These are phyloP conservation scores for Sinocyclocheilus grahami DNA, from an alignment of 2,113 vertebrate genomes.

Conservation along the genomic window DNA sequence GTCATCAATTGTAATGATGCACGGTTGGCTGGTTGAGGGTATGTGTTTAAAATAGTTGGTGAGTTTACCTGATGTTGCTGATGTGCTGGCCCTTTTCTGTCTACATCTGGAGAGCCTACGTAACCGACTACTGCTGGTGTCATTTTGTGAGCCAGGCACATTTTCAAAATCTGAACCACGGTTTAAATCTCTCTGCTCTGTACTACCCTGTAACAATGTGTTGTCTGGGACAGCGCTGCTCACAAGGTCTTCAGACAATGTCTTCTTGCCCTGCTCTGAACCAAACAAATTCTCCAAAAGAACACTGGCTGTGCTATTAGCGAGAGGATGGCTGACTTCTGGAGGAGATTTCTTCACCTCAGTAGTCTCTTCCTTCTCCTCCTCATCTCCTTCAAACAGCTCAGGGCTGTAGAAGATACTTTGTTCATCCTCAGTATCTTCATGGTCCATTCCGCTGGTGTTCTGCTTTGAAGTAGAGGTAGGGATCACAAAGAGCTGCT, in stretches of 20 bases:
- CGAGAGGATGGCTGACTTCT: background rate
- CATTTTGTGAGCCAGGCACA: background rate
- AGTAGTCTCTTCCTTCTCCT: background rate
- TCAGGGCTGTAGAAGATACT: slow-evolving; percentile 87
- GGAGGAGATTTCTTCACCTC: background rate
- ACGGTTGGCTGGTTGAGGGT: slow-evolving; percentile 29
- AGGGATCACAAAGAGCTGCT: background rate
- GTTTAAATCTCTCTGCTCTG: slow-evolving; percentile 37
- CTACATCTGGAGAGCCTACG: slow-evolving; percentile 79
- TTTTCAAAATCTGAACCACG: background rate
- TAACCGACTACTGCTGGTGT: slow-evolving; percentile 45
- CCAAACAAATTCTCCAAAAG: slow-evolving; percentile 37
- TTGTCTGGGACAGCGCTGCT: slow-evolving; percentile 13
- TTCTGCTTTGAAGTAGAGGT: slow-evolving; percentile 12
- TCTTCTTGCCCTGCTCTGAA: slow-evolving; percentile 21
- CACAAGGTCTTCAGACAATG: slow-evolving; percentile 33
- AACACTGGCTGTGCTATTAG: background rate
- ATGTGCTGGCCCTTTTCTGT: slow-evolving; percentile 65
- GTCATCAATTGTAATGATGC: slow-evolving; percentile 39
- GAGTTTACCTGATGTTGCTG: slow-evolving; percentile 66
- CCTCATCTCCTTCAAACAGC: slow-evolving; percentile 80
- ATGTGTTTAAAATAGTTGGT: slow-evolving; percentile 35
- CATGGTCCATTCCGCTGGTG: background rate
- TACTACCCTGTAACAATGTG: slow-evolving; percentile 29
- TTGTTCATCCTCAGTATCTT: slow-evolving; percentile 76